A percentile compares a stretch with the other conserved stretches of the same genome.
Evolutionary conservation across 2,888 invertebrate species (phyloP).

Genomic region (Prosapia bicincta): DNA sequence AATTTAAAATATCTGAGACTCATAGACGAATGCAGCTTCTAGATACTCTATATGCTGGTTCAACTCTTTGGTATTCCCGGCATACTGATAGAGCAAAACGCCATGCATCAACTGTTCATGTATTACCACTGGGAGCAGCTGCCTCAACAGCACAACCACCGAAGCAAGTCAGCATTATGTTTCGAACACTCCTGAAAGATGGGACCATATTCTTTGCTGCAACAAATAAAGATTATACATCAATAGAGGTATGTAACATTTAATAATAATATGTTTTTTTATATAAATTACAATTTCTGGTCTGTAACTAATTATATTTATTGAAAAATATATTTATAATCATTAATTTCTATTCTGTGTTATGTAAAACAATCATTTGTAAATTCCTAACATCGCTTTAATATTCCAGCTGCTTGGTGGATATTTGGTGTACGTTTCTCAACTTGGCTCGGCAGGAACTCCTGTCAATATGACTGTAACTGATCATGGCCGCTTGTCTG

Average conservation of each 20-base stretch:
- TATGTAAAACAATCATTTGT: too few species aligned
- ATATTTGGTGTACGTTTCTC: conserved; percentile 74
- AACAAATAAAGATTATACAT: conserved; percentile 82
- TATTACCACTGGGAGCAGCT: conserved; percentile 44
- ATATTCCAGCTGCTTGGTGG: conserved; percentile 60
- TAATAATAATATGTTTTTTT: too few species aligned
- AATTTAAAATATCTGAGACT: conserved; percentile 75
- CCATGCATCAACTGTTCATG: conserved; percentile 42
- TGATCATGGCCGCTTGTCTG: conserved; percentile 58
- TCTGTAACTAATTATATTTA: too few species aligned
- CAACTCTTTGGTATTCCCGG: conserved; percentile 60
- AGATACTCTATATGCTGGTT: conserved; percentile 71
- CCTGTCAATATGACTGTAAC: conserved; percentile 78
- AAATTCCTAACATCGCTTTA: too few species aligned
- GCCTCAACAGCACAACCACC: conserved; percentile 49
- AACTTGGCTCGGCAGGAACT: conserved; percentile 58
- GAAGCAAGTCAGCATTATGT: conserved; percentile 74
- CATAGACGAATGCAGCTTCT: conserved; percentile 83
- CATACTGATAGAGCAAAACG: conserved; percentile 42
- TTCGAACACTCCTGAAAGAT: conserved; percentile 72
- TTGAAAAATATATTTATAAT: too few species aligned
- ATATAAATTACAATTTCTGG: too few species aligned
- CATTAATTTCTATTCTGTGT: too few species aligned
- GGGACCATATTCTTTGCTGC: conserved; percentile 84
- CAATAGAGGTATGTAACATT: conserved; percentile 58